These are phyloP conservation scores for Neosilurus hyrtlii DNA, from an alignment of 2,797 vertebrate species.

Conservation along the genomic window DNA sequence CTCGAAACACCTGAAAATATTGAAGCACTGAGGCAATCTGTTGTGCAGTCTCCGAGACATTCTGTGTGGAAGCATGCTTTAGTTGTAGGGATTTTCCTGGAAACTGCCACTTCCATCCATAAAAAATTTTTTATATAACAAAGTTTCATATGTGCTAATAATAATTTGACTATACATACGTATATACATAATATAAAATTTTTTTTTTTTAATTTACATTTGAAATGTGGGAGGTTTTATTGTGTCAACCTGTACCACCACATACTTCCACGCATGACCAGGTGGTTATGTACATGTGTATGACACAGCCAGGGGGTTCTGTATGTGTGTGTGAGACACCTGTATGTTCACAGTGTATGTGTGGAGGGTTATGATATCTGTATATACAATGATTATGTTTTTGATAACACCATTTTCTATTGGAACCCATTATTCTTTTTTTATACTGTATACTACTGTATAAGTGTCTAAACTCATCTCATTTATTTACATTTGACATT, in stretches of 20 bases:
- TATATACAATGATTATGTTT: conserved; percentile 60
- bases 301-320: conserved; percentile 26
- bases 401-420: conserved; percentile 34
- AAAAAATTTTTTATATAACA: too few species aligned
- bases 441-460: conserved; percentile 5
- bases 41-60: too few species aligned
- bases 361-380: conserved; percentile 39
- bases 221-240: too few species aligned
- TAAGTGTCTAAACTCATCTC: conserved; percentile 29
- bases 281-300: conserved; percentile 30
- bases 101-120: too few species aligned
- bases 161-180: too few species aligned
- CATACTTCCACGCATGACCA: conserved; percentile 20
- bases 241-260: background rate
- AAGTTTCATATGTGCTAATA: too few species aligned
- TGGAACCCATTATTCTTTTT: conserved; percentile 12
- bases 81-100: too few species aligned
- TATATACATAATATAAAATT: too few species aligned
- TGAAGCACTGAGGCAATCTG: too few species aligned
- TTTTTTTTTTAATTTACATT: too few species aligned
- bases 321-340: conserved; percentile 32
- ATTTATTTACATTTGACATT: conserved; percentile 9
- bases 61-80: too few species aligned
- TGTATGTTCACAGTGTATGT: conserved; percentile 48
- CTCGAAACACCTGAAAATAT: too few species aligned